Evolutionary conservation across 2,113 vertebrate species (phyloP).

Genomic region (Pardalotus punctatus): DNA sequence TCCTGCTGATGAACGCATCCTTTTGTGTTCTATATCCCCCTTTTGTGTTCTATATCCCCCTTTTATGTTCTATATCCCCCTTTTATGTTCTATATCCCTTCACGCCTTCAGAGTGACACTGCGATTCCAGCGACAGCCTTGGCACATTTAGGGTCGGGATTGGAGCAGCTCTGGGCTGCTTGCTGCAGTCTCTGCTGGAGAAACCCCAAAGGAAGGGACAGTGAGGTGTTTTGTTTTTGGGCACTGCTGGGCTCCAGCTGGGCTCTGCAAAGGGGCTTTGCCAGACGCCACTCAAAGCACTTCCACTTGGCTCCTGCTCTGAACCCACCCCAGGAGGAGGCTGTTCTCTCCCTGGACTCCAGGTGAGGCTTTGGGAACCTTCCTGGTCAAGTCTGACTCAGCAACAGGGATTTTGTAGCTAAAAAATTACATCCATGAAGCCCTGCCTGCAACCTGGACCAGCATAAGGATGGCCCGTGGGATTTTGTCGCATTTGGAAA

Average conservation of each 20-base stretch:
- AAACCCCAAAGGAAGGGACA: not conserved
- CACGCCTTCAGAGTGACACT: not conserved
- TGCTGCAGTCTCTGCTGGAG: not conserved
- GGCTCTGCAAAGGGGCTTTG: accelerated
- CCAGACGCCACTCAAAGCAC: accelerated
- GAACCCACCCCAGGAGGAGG: accelerated
- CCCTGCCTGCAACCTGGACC: not conserved
- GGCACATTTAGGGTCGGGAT: accelerated
- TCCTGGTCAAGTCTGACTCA: not conserved
- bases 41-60: too few relatives aligned
- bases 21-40: too few relatives aligned
- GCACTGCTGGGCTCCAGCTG: not conserved
- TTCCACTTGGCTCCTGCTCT: not conserved
- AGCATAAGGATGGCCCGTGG: accelerated
- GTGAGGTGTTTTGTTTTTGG: accelerated
- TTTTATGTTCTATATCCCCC: too few relatives aligned
- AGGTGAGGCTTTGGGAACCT: not conserved
- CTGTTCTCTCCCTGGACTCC: accelerated
- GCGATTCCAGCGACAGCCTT: not conserved
- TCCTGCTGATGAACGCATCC: not conserved
- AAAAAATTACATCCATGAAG: not conserved
- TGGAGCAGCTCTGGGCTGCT: not conserved
- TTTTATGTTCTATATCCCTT: too few relatives aligned
- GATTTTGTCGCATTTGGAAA: not conserved
- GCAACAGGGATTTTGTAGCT: not conserved